Percentiles rank a stretch among this genome's conserved stretches.
Conservation (phyloP, 2,797 vertebrate genomes). For the Coracias cyanogaster region DNA sequence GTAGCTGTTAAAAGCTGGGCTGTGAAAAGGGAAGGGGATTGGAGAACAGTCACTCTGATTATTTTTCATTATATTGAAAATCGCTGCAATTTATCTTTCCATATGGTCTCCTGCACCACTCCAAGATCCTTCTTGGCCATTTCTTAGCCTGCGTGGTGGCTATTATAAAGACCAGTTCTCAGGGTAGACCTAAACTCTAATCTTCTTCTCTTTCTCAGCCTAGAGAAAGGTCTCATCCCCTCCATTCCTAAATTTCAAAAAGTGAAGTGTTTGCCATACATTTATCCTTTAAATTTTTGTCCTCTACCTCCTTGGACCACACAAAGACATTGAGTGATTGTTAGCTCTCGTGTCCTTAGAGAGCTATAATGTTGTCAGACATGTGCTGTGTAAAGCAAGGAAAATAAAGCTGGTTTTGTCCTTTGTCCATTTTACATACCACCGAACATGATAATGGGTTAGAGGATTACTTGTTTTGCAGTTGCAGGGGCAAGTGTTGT, state of each 20-base stretch:
- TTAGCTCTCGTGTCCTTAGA: not conserved
- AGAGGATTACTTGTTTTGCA: not conserved
- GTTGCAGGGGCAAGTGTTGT: not conserved
- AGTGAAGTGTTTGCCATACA: not conserved
- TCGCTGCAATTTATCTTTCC: not conserved
- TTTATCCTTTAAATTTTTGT: not conserved
- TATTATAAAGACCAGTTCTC: not conserved
- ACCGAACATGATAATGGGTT: fast-evolving
- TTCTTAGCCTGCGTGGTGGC: not conserved
- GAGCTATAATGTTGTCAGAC: not conserved
- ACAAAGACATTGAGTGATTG: not conserved
- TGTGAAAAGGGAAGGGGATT: not conserved
- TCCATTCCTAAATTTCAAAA: not conserved
- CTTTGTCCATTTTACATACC: not conserved
- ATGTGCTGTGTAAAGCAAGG: not conserved
- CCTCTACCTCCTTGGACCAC: not conserved
- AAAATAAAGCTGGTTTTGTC: not conserved
- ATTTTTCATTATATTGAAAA: not conserved
- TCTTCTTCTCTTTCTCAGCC: not conserved
- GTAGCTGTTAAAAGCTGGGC: not conserved
- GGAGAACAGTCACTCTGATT: not conserved
- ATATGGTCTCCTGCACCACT: not conserved
- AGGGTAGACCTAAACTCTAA: not conserved
- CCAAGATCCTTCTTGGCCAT: not conserved
- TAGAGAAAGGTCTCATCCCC: not conserved